Conservation (phyloP, 23 tunicate species). For the Trididemnum miniatum region DNA sequence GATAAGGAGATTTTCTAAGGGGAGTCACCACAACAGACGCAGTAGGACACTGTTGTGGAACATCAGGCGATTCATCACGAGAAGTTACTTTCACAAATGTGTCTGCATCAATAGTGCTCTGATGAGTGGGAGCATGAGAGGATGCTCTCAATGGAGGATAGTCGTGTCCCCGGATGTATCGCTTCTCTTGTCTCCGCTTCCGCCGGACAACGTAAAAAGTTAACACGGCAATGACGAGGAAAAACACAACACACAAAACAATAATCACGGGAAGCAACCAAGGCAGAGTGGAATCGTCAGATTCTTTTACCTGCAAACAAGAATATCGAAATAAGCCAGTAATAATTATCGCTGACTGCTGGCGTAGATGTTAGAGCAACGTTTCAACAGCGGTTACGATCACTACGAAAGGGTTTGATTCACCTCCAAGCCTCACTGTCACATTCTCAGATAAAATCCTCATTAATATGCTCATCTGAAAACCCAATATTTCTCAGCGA, state of each 20-base stretch:
- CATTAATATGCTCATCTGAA: no score
- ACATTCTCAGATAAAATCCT: no score
- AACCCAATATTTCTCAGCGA: no score
- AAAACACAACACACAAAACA: constrained; percentile 17
- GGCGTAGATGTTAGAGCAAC: no score
- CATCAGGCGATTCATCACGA: neutral
- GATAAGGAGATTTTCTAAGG: neutral
- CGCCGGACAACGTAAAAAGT: neutral
- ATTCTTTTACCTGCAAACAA: neutral
- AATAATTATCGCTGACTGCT: no score
- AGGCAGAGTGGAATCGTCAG: neutral
- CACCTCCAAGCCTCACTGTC: no score
- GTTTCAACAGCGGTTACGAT: no score
- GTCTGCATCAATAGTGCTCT: constrained; percentile 32
- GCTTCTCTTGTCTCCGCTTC: neutral
- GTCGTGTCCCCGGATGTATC: constrained; percentile 44
- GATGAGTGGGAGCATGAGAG: neutral
- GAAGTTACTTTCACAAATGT: constrained; percentile 49
- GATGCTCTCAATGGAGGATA: constrained; percentile 28
- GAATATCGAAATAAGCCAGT: no score
- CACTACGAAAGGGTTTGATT: no score
- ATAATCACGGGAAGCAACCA: constrained; percentile 63
- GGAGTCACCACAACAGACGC: constrained; percentile 61
- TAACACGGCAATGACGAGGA: constrained; percentile 21
- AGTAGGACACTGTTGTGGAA: constrained; percentile 52